phyloP scores from a whole-genome alignment of 2,888 invertebrate species.

The Pecten maximus region DNA sequence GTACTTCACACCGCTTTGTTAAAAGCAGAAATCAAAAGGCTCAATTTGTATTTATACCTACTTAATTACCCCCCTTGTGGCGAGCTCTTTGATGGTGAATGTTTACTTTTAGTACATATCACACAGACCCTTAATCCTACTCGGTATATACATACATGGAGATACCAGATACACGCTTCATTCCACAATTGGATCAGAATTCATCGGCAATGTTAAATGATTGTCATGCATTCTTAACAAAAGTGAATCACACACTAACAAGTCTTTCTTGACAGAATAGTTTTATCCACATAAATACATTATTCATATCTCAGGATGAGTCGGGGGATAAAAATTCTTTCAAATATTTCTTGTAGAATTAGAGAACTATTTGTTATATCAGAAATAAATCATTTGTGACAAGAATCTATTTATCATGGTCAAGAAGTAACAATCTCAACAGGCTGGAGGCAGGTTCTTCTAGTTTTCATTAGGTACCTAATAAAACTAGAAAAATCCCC shows the following conservation, averaged over 20 bases:
- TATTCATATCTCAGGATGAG: too few relatives aligned
- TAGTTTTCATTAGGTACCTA: too few relatives aligned
- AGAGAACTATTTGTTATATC: too few relatives aligned
- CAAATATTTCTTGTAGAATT: too few relatives aligned
- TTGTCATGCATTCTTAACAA: conserved; percentile 6
- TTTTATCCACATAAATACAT: neutral
- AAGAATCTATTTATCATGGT: too few relatives aligned
- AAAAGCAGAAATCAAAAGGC: conserved; percentile 16
- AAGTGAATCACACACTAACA: neutral
- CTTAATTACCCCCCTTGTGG: conserved; percentile 27
- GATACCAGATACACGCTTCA: neutral
- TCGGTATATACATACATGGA: neutral
- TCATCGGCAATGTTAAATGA: neutral
- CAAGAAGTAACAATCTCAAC: too few relatives aligned
- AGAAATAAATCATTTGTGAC: too few relatives aligned
- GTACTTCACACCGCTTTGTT: conserved; percentile 9
- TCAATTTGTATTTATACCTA: neutral
- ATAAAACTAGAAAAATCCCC: too few relatives aligned
- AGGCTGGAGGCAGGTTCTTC: too few relatives aligned
- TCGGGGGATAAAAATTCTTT: too few relatives aligned
- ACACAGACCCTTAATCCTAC: neutral
- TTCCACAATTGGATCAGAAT: neutral
- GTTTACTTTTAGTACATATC: conserved; percentile 1
- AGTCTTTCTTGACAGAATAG: neutral
- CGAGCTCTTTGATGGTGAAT: conserved; percentile 29